Evolutionary conservation across 2,113 vertebrate species (phyloP).

Genomic region (Callionymus lyra): DNA sequence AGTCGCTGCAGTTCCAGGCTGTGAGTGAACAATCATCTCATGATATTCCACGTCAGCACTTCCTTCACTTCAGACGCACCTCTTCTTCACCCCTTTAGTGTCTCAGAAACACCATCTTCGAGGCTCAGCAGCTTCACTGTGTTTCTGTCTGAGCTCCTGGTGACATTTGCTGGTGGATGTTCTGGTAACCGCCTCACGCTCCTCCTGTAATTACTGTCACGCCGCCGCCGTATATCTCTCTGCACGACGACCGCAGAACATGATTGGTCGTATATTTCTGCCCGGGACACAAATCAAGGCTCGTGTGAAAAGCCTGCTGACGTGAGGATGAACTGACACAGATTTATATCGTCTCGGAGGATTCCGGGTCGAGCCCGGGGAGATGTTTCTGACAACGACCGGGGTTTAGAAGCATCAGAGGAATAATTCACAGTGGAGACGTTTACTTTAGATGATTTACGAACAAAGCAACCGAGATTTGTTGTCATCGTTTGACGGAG

Average conservation of each 20-base stretch:
- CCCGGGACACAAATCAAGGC: constrained; percentile 25
- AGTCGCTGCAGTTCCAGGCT: constrained; percentile 36
- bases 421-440: no score
- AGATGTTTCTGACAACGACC: background rate
- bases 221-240: constrained; percentile 34
- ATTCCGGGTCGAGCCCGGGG: no score
- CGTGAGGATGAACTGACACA: constrained; percentile 2
- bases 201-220: constrained; percentile 54
- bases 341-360: no score
- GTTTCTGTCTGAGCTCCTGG: constrained; percentile 30
- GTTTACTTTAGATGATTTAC: no score
- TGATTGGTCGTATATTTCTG: constrained; percentile 28
- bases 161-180: constrained; percentile 44
- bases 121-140: constrained; percentile 1
- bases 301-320: constrained; percentile 22
- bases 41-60: constrained; percentile 3
- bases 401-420: no score
- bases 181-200: constrained; percentile 41
- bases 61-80: background rate
- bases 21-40: no score
- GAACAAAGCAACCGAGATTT: no score
- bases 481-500: no score
- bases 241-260: constrained; percentile 19
- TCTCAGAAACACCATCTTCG: no score
- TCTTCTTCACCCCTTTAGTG: no score